phyloP scores from a whole-genome alignment of 2,888 invertebrate genomes.

The Tenthredo livida region DNA sequence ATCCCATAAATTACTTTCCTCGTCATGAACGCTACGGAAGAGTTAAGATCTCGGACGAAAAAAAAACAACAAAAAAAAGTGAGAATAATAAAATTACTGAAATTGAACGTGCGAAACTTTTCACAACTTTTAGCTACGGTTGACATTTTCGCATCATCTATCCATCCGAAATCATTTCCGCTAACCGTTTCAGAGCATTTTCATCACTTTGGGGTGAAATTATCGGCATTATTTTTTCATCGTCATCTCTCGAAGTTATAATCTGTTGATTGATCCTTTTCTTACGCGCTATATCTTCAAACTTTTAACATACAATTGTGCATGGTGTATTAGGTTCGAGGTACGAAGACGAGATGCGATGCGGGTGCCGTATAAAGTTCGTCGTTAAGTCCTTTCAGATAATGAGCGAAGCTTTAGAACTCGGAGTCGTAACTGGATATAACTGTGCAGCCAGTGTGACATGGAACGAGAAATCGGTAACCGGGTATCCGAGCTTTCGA shows the following conservation, averaged over 20 bases:
- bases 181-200: background rate
- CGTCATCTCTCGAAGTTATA: background rate
- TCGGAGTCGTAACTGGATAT: slow-evolving; percentile 58
- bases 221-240: background rate
- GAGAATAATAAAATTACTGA: background rate
- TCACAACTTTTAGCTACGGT: background rate
- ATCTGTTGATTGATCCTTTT: background rate
- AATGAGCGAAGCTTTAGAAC: slow-evolving; percentile 66
- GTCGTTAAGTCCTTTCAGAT: slow-evolving; percentile 65
- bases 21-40: slow-evolving; percentile 24
- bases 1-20: slow-evolving; percentile 19
- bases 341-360: slow-evolving; percentile 51
- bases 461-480: slow-evolving; percentile 37
- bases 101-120: background rate
- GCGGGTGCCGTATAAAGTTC: slow-evolving; percentile 61
- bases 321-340: slow-evolving; percentile 44
- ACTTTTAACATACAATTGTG: slow-evolving; percentile 39
- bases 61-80: background rate
- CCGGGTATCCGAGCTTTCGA: slow-evolving; percentile 7
- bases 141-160: background rate
- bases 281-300: background rate
- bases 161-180: background rate
- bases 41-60: background rate
- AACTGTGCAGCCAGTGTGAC: background rate
- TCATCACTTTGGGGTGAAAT: background rate